Base-by-base conservation (phyloP, 2,888 invertebrate species). In the Xestoiulus laeticollis region DNA sequence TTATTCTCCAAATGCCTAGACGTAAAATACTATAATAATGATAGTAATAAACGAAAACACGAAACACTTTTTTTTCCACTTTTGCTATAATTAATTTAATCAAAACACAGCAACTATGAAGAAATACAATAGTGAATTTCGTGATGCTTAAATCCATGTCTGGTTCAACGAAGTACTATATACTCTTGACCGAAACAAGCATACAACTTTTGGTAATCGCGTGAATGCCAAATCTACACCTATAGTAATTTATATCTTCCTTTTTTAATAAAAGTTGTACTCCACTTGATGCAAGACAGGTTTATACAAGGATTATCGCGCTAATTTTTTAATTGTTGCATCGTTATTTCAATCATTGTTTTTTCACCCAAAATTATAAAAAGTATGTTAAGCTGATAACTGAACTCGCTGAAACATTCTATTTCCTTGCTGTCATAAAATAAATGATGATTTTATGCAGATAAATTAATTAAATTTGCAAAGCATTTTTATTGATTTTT, bases 391-490 rank as follows among this genome's bases (percentile, higher is more conserved):
- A 68, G 68, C 22, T 12, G 26, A 26, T 12, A 30, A 78, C 30
- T 78, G 78, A 78, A 78, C 30, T 78, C 78, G 78, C n/a, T n/a
- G n/a, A n/a, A 59, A 22, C 59, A 59, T 59, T 59, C n/a, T 59
- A n/a, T 59, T 59, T 59, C 59, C 22, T n/a, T 22, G 22, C 22
- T 59, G 22, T 59, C 4, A 19, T 59, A n/a, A 38, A 59, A 22
- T n/a, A 22, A 59, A 59, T 22, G 1, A 59, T 16, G 22, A 22
- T n/a, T 22, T 59, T 59, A 48, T 48, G 38, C 38, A 38, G 6
- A 6, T 38, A 38, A 38, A 38, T 38, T 38, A 38, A 38, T 38
- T 38, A 38, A 6, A n/a, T n/a, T n/a, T n/a, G n/a, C n/a, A n/a
- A n/a, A n/a, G n/a, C n/a, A n/a, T n/a, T n/a, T n/a, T n/a, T n/a